Evolutionary conservation across 2,797 vertebrate species (phyloP), one percentile per base, ranked within the genome.

Genomic region (Austrolebias charrua): DNA sequence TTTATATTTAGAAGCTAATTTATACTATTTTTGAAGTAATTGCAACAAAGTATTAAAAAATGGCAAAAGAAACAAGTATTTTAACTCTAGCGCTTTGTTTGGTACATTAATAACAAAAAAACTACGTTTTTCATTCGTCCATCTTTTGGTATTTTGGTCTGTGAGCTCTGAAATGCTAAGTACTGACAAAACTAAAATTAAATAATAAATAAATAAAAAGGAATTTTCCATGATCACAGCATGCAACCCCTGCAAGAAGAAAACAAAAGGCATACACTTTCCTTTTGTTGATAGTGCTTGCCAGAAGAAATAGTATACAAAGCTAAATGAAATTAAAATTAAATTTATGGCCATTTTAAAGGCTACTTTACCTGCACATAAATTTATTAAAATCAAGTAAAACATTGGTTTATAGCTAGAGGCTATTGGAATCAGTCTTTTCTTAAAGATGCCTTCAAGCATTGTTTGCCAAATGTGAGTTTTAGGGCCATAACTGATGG

Each of bases 201-300:
- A 24, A 24, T 24, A 54, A 73, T 2, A 24, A 24, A 24, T 24
- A 1, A 24, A 24, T 24, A 76, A 53, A n/a, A 31, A 19, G 20
- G 16, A 3, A 60, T 80, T 90, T 91, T 90, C 82, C 85, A 75
- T 1, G 1, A 68, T 69, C 61, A 75, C 70, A 89, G 83, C 67
- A 66, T 74, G 64, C 67, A 77, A 81, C 80, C 67, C 82, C 81
- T 87, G 65, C 70, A 76, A 78, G 68, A 58, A 80, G 75, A 63
- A 83, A 70, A 76, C 86, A 87, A 84, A 78, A 56, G 89, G 75
- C 56, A 76, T 78, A 80, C 65, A 57, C 49, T 61, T 69, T 66
- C 69, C 72, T 64, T 80, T 80, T 81, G 38, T 48, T 73, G 71
- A 72, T 63, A 56, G 31, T 42, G 60, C 63, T 64, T 66, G 60